phyloP scores from a whole-genome alignment of 2,888 invertebrate species.

The Nasonovia ribisnigri region DNA sequence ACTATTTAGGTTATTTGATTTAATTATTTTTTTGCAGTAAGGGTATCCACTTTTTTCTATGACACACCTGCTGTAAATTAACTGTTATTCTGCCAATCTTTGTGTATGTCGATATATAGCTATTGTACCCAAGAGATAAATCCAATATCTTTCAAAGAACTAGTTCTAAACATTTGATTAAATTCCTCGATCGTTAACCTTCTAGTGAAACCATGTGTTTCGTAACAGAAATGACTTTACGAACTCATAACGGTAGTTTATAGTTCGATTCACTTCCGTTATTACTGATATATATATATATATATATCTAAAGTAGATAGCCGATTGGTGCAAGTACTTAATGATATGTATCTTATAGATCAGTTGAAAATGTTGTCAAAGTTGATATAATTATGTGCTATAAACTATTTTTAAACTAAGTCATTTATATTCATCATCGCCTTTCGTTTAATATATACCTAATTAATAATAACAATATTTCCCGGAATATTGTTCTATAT shows the following conservation, averaged over 20 bases:
- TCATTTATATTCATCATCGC: too few relatives aligned
- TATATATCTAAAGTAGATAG: neutral
- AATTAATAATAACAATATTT: neutral
- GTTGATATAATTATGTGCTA: neutral
- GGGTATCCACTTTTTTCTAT: neutral
- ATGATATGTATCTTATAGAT: neutral
- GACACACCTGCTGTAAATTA: neutral
- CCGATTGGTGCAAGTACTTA: neutral
- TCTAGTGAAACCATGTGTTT: slow-evolving; percentile 43
- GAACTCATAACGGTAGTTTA: slow-evolving; percentile 28
- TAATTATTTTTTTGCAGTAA: neutral
- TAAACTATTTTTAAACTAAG: too few relatives aligned
- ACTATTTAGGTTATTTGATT: slow-evolving; percentile 15
- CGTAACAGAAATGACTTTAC: slow-evolving; percentile 16
- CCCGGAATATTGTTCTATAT: neutral
- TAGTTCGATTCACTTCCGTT: slow-evolving; percentile 39
- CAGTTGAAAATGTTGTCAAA: neutral
- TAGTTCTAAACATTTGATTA: slow-evolving; percentile 48
- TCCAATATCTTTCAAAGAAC: slow-evolving; percentile 30
- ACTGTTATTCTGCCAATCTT: neutral
- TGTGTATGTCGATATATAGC: neutral
- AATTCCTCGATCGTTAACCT: slow-evolving; percentile 55
- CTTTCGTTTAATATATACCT: neutral
- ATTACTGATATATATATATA: slow-evolving; percentile 20
- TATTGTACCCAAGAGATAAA: slow-evolving; percentile 34